Evolutionary conservation across 1,140 invertebrate species (phyloP).

Genomic region (Philopotamus ludificatus): DNA sequence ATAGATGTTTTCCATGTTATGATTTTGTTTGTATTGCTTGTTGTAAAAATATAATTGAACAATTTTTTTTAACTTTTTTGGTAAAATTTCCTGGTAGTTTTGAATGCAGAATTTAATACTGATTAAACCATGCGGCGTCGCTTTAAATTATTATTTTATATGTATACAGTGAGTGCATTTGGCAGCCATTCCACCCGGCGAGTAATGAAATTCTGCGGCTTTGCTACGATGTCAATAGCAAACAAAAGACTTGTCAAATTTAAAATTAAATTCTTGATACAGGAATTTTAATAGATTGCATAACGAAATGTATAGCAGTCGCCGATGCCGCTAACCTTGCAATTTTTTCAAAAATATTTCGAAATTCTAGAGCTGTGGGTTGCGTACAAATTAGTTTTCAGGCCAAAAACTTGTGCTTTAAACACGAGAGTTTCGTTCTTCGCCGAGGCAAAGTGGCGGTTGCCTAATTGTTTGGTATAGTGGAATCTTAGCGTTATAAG

Average conservation of each 20-base stretch:
- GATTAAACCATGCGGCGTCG: background rate
- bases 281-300: conserved; percentile 12
- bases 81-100: no score
- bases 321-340: no score
- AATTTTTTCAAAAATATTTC: no score
- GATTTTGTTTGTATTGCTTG: no score
- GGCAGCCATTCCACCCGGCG: background rate
- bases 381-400: background rate
- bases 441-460: background rate
- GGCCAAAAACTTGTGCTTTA: background rate
- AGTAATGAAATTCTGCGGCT: conserved; percentile 29
- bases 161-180: conserved; percentile 10
- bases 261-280: conserved; percentile 24
- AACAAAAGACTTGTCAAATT: conserved; percentile 30
- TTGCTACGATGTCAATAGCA: conserved; percentile 23
- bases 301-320: no score
- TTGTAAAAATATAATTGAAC: no score
- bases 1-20: no score
- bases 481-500: conserved; percentile 8
- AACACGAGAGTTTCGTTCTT: background rate
- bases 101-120: background rate
- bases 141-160: conserved; percentile 6
- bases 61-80: no score
- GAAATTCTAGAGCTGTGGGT: background rate
- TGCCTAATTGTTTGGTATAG: conserved; percentile 6